phyloP scores from a whole-genome alignment of 2,888 invertebrate species.

The Agrotis segetum region DNA sequence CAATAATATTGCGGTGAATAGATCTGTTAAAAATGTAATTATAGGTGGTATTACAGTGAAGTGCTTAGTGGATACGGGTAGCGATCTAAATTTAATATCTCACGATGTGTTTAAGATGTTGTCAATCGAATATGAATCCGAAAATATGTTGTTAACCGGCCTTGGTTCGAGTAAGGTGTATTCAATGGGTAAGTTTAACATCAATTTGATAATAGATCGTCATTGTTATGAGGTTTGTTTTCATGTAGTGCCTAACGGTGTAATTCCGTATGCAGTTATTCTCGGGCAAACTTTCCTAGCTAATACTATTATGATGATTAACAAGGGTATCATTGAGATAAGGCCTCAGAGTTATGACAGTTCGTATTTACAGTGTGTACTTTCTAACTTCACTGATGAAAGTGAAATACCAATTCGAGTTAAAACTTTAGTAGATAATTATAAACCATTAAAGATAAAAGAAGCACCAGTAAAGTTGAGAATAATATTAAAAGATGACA shows the following conservation, averaged over 20 bases:
- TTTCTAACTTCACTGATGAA: too few relatives aligned
- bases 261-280: not conserved
- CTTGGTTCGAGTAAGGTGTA: constrained; percentile 4
- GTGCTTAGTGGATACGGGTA: constrained; percentile 2
- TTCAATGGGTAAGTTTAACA: constrained; percentile 12
- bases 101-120: not conserved
- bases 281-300: not conserved
- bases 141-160: not conserved
- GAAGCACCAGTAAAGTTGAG: too few relatives aligned
- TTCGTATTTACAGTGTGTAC: constrained; percentile 13
- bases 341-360: not conserved
- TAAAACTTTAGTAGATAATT: too few relatives aligned
- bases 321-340: not conserved
- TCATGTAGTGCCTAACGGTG: not conserved
- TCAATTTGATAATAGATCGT: not conserved
- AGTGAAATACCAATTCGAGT: too few relatives aligned
- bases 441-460: too few relatives aligned
- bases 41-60: not conserved
- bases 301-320: not conserved
- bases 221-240: not conserved
- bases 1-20: not conserved
- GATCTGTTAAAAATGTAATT: not conserved
- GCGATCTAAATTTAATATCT: not conserved
- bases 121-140: not conserved
- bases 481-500: constrained; percentile 10